A percentile compares a stretch with the other conserved stretches of the same genome.
Evolutionary conservation across 2,797 vertebrate genomes (phyloP).

Genomic region (Sebastes minor): DNA sequence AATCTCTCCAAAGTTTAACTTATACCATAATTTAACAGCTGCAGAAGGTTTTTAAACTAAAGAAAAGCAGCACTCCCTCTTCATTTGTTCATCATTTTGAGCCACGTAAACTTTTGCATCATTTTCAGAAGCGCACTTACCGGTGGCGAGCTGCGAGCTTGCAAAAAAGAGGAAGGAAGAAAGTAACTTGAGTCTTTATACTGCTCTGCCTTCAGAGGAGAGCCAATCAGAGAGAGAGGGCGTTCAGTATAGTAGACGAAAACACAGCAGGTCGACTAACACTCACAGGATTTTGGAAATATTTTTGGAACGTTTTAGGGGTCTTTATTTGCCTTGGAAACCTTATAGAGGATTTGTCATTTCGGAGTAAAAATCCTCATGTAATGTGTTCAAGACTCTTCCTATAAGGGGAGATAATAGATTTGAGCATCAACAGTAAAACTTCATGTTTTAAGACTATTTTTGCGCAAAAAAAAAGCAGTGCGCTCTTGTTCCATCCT

Average conservation of each 20-base stretch:
- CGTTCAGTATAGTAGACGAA: conserved; percentile 22
- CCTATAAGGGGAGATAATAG: not conserved
- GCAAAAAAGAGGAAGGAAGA: conserved; percentile 34
- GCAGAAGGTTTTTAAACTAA: not conserved
- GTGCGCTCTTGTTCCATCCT: not conserved
- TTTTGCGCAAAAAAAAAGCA: not conserved
- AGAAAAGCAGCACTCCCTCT: fast-evolving
- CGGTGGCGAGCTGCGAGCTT: not conserved
- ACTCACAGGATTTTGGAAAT: not conserved
- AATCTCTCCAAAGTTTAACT: fast-evolving
- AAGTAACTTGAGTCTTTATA: conserved; percentile 63
- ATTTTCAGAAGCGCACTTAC: conserved; percentile 26
- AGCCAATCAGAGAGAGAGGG: conserved; percentile 75
- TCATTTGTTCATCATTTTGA: not conserved
- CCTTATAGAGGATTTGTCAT: not conserved
- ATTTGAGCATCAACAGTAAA: not conserved
- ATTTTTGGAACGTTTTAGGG: not conserved
- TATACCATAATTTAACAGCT: not conserved
- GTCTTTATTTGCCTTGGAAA: not conserved
- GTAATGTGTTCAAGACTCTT: fast-evolving
- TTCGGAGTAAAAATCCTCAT: not conserved
- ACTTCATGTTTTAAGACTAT: not conserved
- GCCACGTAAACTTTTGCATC: not conserved
- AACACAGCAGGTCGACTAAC: not conserved
- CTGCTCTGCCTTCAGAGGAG: conserved; percentile 69